These are phyloP conservation scores for Notechis scutatus DNA, from an alignment of 2,113 vertebrate genomes.

Conservation along the genomic window DNA sequence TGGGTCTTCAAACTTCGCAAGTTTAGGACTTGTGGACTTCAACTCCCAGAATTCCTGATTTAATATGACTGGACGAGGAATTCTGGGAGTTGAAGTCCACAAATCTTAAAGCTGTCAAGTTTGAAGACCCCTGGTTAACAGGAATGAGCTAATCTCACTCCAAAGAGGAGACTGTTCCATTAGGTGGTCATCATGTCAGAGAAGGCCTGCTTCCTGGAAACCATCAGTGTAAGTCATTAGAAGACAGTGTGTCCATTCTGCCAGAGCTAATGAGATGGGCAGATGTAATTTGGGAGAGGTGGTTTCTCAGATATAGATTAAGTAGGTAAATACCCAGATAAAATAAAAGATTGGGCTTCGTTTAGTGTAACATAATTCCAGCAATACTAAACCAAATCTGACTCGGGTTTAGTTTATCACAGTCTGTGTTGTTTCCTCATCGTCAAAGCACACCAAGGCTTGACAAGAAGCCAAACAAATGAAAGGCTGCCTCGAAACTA, in stretches of 20 bases:
- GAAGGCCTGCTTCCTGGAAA: neutral
- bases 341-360: neutral
- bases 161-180: neutral
- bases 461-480: neutral
- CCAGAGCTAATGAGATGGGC: neutral
- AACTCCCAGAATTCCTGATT: too few species aligned
- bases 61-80: too few species aligned
- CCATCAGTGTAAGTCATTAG: neutral
- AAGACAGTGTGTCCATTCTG: neutral
- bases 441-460: neutral
- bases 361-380: neutral
- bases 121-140: neutral
- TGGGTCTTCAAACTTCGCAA: too few species aligned
- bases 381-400: neutral
- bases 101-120: too few species aligned
- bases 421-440: neutral
- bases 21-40: too few species aligned
- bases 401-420: too few species aligned
- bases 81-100: too few species aligned
- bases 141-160: neutral
- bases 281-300: neutral
- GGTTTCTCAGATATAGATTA: neutral
- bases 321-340: neutral
- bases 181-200: neutral
- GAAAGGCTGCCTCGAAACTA: slow-evolving; percentile 1